These are phyloP conservation scores for Dasysyrphus albostriatus DNA, from an alignment of 2,888 invertebrate genomes.

Conservation along the genomic window DNA sequence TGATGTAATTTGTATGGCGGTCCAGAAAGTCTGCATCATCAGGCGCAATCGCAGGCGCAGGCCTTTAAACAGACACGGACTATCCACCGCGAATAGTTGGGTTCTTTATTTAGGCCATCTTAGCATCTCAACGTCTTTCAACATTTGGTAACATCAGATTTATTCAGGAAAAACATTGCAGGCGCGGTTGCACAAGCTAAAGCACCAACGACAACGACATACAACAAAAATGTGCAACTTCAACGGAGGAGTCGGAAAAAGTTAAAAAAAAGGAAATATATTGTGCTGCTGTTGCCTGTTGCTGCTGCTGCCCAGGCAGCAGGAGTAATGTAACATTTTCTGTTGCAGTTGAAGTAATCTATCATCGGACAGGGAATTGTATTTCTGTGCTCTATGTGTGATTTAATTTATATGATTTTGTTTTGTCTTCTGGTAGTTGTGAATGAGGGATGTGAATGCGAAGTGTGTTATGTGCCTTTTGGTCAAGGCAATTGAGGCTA, in stretches of 20 bases:
- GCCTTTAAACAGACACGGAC: slow-evolving; percentile 33
- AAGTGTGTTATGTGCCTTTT: slow-evolving; percentile 25
- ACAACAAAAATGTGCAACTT: slow-evolving; percentile 51
- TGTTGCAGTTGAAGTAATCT: slow-evolving; percentile 51
- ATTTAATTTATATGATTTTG: slow-evolving; percentile 57
- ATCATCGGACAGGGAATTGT: slow-evolving; percentile 47
- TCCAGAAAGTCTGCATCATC: slow-evolving; percentile 33
- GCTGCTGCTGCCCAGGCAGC: background rate
- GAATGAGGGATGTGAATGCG: slow-evolving; percentile 25
- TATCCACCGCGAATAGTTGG: slow-evolving; percentile 18
- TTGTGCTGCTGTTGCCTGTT: slow-evolving; percentile 23
- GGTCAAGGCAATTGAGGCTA: slow-evolving; percentile 38
- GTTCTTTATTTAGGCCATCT: slow-evolving; percentile 66
- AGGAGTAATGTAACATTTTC: slow-evolving; percentile 45
- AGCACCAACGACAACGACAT: slow-evolving; percentile 19
- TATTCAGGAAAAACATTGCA: slow-evolving; percentile 59
- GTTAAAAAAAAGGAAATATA: slow-evolving; percentile 21
- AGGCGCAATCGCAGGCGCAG: background rate
- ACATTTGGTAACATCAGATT: slow-evolving; percentile 67
- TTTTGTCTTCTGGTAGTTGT: slow-evolving; percentile 37
- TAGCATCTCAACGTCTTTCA: slow-evolving; percentile 68
- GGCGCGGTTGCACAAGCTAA: slow-evolving; percentile 63
- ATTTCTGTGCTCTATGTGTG: slow-evolving; percentile 49
- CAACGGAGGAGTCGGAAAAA: slow-evolving; percentile 29
- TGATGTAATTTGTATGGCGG: slow-evolving; percentile 58